These are phyloP conservation scores for Aleiodes leptofemur DNA, from an alignment of 2,888 invertebrate species.

Conservation along the genomic window DNA sequence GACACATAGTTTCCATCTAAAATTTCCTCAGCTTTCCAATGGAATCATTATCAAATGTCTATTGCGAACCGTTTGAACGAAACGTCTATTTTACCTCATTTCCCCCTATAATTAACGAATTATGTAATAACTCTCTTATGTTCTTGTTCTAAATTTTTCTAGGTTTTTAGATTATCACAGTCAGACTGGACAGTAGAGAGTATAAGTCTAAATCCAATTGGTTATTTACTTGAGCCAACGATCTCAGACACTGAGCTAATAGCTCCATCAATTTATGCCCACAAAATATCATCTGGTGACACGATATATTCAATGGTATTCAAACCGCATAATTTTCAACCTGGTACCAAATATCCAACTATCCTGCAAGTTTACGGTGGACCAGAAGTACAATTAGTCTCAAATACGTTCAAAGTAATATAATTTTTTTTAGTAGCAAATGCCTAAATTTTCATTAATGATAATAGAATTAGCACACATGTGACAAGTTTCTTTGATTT, in stretches of 20 bases:
- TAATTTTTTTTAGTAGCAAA: too few relatives aligned
- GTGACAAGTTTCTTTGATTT: too few relatives aligned
- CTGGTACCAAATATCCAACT: slow-evolving; percentile 88
- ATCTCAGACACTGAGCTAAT: slow-evolving; percentile 78
- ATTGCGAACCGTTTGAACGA: too few relatives aligned
- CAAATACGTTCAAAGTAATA: slow-evolving; percentile 92
- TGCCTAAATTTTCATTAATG: too few relatives aligned
- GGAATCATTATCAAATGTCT: too few relatives aligned
- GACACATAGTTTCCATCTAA: too few relatives aligned
- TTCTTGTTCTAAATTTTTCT: slow-evolving; percentile 18
- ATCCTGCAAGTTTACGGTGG: slow-evolving; percentile 98
- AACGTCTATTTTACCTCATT: too few relatives aligned
- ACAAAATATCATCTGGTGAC: slow-evolving; percentile 83
- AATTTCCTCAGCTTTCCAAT: too few relatives aligned
- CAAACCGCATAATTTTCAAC: slow-evolving; percentile 85
- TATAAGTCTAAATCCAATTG: slow-evolving; percentile 82
- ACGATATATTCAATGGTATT: slow-evolving; percentile 92
- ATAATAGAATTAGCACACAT: too few relatives aligned
- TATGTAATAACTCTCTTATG: too few relatives aligned
- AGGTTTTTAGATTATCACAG: slow-evolving; percentile 83
- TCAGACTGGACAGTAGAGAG: slow-evolving; percentile 83
- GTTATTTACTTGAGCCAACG: slow-evolving; percentile 83
- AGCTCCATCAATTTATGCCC: slow-evolving; percentile 85
- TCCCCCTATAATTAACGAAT: too few relatives aligned
- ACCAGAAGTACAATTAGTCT: slow-evolving; percentile 98